Conservation (phyloP, 2,797 vertebrate genomes). For the Anableps anableps region DNA sequence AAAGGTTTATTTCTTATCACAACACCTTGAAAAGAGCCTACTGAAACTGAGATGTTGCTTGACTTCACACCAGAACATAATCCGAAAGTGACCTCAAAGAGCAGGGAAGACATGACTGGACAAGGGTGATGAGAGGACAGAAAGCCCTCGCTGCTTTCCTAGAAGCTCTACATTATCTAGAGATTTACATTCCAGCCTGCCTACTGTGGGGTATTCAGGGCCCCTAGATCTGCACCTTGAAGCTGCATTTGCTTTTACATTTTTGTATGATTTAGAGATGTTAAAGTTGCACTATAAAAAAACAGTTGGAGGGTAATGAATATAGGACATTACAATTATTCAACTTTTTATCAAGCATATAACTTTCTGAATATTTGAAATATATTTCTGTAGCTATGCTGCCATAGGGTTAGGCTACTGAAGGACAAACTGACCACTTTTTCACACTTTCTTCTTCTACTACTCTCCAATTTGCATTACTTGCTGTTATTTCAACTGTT, state of each 20-base stretch:
- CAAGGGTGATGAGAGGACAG: slow-evolving; percentile 30
- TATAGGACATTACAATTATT: background rate
- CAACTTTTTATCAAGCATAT: background rate
- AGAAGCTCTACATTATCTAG: slow-evolving; percentile 49
- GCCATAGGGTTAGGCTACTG: no score
- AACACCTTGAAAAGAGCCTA: background rate
- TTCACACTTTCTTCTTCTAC: no score
- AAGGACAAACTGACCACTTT: no score
- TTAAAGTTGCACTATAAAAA: background rate
- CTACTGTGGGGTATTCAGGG: slow-evolving; percentile 27
- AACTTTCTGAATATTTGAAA: no score
- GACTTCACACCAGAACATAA: background rate
- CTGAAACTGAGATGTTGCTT: slow-evolving; percentile 9
- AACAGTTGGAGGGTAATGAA: background rate
- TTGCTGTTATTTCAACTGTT: no score
- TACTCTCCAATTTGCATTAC: no score
- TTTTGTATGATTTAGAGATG: background rate
- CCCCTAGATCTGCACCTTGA: background rate
- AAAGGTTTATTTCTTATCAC: background rate
- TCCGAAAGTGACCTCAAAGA: slow-evolving; percentile 2
- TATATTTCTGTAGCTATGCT: no score
- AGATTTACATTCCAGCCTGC: slow-evolving; percentile 43
- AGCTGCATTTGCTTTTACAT: background rate
- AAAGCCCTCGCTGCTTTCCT: slow-evolving; percentile 38
- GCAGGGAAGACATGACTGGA: background rate